Percentiles rank a stretch among this genome's conserved stretches.
These are phyloP conservation scores for Pardalotus punctatus DNA, from an alignment of 2,113 vertebrate species.

Conservation along the genomic window DNA sequence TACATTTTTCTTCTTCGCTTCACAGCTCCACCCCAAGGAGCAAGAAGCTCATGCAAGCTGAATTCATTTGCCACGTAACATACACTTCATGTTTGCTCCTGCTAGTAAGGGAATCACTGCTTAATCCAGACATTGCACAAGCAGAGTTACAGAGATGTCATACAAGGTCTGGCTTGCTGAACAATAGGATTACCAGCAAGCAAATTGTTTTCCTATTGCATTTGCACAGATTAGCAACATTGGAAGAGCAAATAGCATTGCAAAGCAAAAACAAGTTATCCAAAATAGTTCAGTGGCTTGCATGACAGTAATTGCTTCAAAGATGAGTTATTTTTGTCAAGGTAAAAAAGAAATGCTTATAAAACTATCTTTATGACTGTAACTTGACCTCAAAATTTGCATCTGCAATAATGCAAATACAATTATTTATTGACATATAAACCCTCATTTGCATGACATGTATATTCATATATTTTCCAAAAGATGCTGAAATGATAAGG, in stretches of 20 bases:
- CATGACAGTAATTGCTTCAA: not conserved
- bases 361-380: not conserved
- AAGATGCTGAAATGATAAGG: not conserved
- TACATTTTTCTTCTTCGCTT: not conserved
- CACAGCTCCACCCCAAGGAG: not conserved
- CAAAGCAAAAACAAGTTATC: not conserved
- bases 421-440: not conserved
- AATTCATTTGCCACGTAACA: not conserved
- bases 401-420: not conserved
- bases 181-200: not conserved
- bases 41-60: not conserved
- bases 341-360: not conserved
- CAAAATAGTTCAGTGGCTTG: not conserved
- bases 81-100: not conserved
- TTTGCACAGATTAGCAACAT: not conserved
- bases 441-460: constrained; percentile 4
- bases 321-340: not conserved
- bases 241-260: not conserved
- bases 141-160: not conserved
- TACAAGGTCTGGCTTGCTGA: not conserved
- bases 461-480: constrained; percentile 4
- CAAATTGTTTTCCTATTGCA: not conserved
- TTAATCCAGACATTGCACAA: not conserved
- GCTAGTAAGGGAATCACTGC: not conserved
- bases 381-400: not conserved